Base-by-base conservation (phyloP, 2,797 vertebrate species). In the Melanotaenia trifasciata region DNA sequence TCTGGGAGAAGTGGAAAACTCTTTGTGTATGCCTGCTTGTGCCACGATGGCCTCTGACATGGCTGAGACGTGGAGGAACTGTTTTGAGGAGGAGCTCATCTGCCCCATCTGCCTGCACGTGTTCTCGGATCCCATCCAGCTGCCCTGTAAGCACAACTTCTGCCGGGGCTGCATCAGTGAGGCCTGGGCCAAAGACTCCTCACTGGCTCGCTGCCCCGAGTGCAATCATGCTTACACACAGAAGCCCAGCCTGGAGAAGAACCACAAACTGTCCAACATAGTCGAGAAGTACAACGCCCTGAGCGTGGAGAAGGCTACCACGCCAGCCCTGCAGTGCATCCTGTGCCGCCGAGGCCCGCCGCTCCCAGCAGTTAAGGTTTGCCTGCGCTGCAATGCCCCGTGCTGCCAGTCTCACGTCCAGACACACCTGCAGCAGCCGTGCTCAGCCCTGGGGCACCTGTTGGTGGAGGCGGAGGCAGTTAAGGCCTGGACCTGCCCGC, bases 61-160 rank as follows among this genome's bases (percentile, higher is more conserved):
- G 97, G 97, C 97, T 67, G 98, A 99, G 95, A 99, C 98, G 89
- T 99, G 98, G 98, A 99, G 98, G 94, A 99, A 98, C 94, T 99
- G 97, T 94, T 97, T 99, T 43, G 98, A 99, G 92, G 98, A 99
- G 94, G 98, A 99, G 95, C 97, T 99, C 80, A 99, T 99, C 91
- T 99, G 98, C 92, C 98, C 98, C 84, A 99, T 99, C 91, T 99
- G 98, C 91, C 94, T 99, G 91, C 98, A 99, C 85, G 98, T 99
- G 86, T 99, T 99, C 94, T 96, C 98, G 81, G 98, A 99, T 92
- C 98, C 98, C 12, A 97, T 99, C 89, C 98, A 99, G 93, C 95
- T 99, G 91, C 98, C 97, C 72, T 99, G 98, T 93, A 99, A 99
- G 93, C 98, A 99, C 96, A 99, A 99, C 96, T 99, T 99, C 93